A percentile compares a stretch with the other conserved stretches of the same genome.
phyloP scores from a whole-genome alignment of 2,888 invertebrate species.

The Altica lythri region DNA sequence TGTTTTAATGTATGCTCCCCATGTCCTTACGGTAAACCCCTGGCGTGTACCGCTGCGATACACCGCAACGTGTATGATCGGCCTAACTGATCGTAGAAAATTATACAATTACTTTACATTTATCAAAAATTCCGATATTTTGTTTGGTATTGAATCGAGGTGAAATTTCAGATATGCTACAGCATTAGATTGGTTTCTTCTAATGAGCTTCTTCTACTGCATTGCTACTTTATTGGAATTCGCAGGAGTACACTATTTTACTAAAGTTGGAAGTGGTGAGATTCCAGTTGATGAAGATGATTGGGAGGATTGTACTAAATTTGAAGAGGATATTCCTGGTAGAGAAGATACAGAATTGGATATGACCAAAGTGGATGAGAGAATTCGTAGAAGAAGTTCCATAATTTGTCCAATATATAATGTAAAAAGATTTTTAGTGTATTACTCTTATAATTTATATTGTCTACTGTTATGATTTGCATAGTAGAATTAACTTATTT shows the following conservation, averaged over 20 bases:
- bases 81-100: too few species aligned
- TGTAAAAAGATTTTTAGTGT: conserved; percentile 56
- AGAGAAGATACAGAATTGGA: conserved; percentile 48
- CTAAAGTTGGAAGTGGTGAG: conserved; percentile 88
- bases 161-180: conserved; percentile 72
- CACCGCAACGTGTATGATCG: too few species aligned
- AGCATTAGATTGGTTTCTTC: conserved; percentile 89
- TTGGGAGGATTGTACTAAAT: conserved; percentile 73
- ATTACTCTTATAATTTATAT: too few species aligned
- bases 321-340: conserved; percentile 62
- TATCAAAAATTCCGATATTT: too few species aligned
- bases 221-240: conserved; percentile 92
- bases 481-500: not conserved
- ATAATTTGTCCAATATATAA: conserved; percentile 69
- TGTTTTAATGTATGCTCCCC: too few species aligned
- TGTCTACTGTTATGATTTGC: too few species aligned
- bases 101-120: too few species aligned
- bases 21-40: too few species aligned
- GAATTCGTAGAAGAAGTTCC: conserved; percentile 61
- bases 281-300: conserved; percentile 80
- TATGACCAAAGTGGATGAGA: conserved; percentile 37
- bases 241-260: conserved; percentile 95
- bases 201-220: conserved; percentile 92
- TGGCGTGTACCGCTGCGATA: too few species aligned
- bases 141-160: not conserved